Evolutionary conservation across 1,140 invertebrate species (phyloP).

Genomic region (Cydia amplana): DNA sequence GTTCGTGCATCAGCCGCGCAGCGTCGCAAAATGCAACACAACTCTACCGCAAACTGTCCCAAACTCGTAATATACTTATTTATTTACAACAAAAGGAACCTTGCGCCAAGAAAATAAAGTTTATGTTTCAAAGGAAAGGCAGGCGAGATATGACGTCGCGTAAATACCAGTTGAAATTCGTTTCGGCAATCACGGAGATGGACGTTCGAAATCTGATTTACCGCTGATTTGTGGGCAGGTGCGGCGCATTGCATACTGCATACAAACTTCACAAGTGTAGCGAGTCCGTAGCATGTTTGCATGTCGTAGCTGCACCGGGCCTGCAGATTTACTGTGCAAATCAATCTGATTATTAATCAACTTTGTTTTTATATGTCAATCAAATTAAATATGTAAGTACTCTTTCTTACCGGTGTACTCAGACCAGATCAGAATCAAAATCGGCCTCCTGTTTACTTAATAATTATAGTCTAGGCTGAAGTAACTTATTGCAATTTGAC

Average conservation of each 20-base stretch:
- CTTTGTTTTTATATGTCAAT: too few relatives aligned
- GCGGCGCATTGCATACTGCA: slow-evolving; percentile 45
- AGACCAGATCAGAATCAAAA: too few relatives aligned
- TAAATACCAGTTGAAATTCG: slow-evolving; percentile 48
- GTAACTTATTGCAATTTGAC: too few relatives aligned
- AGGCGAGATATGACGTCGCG: background rate
- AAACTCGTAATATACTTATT: background rate
- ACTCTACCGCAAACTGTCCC: background rate
- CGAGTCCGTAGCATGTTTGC: background rate
- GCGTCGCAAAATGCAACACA: slow-evolving; percentile 25
- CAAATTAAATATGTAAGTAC: too few relatives aligned
- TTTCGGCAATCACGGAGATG: slow-evolving; percentile 65
- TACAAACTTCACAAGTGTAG: slow-evolving; percentile 22
- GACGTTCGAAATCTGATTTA: slow-evolving; percentile 70
- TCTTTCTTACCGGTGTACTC: too few relatives aligned
- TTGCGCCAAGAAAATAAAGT: background rate
- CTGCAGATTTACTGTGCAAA: too few relatives aligned
- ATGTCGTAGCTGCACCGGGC: background rate
- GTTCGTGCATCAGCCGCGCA: background rate
- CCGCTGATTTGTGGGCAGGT: slow-evolving; percentile 66
- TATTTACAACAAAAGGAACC: background rate
- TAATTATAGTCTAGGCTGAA: too few relatives aligned
- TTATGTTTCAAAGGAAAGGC: background rate
- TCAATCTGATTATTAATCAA: too few relatives aligned
- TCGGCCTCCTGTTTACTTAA: too few relatives aligned